phyloP scores from a whole-genome alignment of 53 echinoderm and acorn worm genomes.

The Astropecten irregularis region DNA sequence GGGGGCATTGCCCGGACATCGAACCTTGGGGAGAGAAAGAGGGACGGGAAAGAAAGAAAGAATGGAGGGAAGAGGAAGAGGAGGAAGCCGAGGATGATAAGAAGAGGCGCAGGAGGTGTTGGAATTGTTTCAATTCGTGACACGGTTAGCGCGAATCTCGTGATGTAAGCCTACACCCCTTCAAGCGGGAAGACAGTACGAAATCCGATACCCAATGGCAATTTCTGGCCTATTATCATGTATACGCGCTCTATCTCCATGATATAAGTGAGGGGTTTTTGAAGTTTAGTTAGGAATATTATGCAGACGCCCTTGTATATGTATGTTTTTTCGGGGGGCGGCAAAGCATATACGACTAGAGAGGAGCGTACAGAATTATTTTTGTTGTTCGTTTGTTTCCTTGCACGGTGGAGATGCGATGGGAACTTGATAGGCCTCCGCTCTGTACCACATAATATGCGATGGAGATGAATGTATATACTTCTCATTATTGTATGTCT shows the following conservation, averaged over 20 bases:
- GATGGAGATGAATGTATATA: constrained; percentile 1
- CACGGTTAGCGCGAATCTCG: constrained; percentile 33
- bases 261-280: too few relatives aligned
- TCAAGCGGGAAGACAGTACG: constrained; percentile 5
- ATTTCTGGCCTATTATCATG: constrained; percentile 53
- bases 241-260: constrained; percentile 9
- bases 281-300: constrained; percentile 34
- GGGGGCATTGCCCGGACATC: constrained; percentile 53
- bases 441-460: constrained; percentile 12
- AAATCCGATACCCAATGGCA: constrained; percentile 22
- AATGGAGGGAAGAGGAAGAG: too few relatives aligned
- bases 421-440: constrained; percentile 27
- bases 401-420: not conserved
- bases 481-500: constrained; percentile 38
- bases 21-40: constrained; percentile 7
- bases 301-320: not conserved
- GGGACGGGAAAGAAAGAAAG: too few relatives aligned
- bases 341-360: too few relatives aligned
- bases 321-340: constrained; percentile 22
- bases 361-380: too few relatives aligned
- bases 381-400: too few relatives aligned
- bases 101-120: constrained; percentile 28
- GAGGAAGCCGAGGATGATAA: not conserved
- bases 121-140: constrained; percentile 51
- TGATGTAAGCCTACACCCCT: constrained; percentile 33